phyloP scores from a whole-genome alignment of 2,888 invertebrate genomes.

The Epiblema foenella region DNA sequence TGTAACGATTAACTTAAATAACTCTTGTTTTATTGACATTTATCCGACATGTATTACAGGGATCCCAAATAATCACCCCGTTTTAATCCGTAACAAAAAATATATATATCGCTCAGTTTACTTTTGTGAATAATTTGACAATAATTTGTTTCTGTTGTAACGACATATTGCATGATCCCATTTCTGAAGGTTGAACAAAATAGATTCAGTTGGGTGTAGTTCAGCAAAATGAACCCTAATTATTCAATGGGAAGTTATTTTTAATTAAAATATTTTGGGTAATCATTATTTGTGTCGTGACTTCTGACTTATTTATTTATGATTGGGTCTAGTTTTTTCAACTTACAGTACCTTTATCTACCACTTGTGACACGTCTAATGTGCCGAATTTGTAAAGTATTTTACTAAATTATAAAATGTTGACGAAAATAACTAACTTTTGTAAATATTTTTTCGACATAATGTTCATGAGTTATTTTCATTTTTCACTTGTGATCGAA shows the following conservation, averaged over 20 bases:
- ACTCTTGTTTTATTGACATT: slow-evolving; percentile 27
- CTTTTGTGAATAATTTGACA: no score
- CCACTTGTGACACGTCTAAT: background rate
- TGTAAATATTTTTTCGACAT: slow-evolving; percentile 65
- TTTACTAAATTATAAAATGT: slow-evolving; percentile 41
- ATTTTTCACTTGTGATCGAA: slow-evolving; percentile 77
- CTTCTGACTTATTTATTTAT: background rate
- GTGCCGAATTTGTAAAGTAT: slow-evolving; percentile 37
- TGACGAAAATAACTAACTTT: slow-evolving; percentile 50
- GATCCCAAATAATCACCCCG: background rate
- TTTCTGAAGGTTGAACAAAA: slow-evolving; percentile 14
- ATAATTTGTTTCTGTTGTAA: background rate
- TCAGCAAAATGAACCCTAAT: background rate
- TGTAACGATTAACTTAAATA: slow-evolving; percentile 24
- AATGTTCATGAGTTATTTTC: slow-evolving; percentile 57
- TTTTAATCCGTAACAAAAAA: no score
- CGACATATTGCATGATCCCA: slow-evolving; percentile 5
- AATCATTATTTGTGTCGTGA: background rate
- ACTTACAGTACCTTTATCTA: slow-evolving; percentile 7
- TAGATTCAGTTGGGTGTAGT: background rate
- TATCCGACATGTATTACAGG: background rate
- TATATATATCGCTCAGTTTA: no score
- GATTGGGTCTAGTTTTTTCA: background rate
- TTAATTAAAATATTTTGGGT: background rate
- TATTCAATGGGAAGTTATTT: background rate